Base-by-base conservation (phyloP, 2,797 vertebrate genomes). In the Platyrinchus mystaceus region DNA sequence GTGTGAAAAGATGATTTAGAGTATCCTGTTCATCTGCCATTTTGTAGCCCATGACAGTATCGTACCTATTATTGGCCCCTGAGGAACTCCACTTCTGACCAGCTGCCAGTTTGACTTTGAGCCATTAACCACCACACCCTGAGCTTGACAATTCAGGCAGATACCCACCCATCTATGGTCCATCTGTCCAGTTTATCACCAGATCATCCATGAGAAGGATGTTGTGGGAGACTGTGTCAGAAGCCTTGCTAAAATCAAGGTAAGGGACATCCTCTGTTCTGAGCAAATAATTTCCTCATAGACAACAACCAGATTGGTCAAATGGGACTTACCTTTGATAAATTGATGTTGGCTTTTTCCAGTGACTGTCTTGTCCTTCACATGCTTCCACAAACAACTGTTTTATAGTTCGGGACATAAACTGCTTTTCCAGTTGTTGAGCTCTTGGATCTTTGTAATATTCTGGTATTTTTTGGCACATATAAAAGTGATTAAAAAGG, bases 61-160 rank as follows among this genome's bases (percentile, higher is more conserved):
- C 14, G 30, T 44, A 44, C 32, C 14, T 3, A 0, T 37, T 77
- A 10, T 22, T 0, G 1, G 3, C 5, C 20, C 28, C 53, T 55
- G 43, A 58, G 36, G 62, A 75, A 3, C 32, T 43, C 14, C 13
- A 10, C 8, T 43, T 26, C 34, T 44, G 46, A 64, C 5, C 37
- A 68, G 44, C 18, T 68, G 22, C 49, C 27, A 43, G 30, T 58
- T 75, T 80, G 67, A 69, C 43, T 93, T 58, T 56, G 21, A 53
- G 46, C 21, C 37, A 41, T 43, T 43, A 68, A 49, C 41, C 36
- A 69, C 14, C 55, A 39, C 4, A 10, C 10, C 11, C 24, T 30
- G 53, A 60, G 28, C 8, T 11, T 53, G 26, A 55, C 39, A 68
- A 11, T 71, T 60, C 46, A 69, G 24, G 27, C 37, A 68, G 70